Evolutionary conservation across 2,888 invertebrate species (phyloP), one percentile per base, ranked within the genome.

Genomic region (Coremacera marginata): DNA sequence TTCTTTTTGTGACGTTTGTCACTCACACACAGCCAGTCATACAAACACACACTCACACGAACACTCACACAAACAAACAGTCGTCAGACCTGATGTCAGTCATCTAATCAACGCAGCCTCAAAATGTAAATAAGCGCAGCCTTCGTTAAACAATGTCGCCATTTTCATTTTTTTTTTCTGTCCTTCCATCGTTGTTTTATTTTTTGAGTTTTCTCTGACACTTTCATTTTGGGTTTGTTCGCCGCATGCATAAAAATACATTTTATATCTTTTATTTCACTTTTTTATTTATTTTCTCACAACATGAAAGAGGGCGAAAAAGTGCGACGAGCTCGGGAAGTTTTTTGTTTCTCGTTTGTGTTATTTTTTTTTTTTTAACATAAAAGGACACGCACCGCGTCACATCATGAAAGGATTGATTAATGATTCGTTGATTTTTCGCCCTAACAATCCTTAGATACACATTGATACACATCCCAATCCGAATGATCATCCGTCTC

Each of bases 321-420:
- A 77, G 34, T 68, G 68, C 51, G 49, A 77, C 44, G 81, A 84
- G 82, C 84, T 80, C 84, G 9, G 75, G 80, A 80, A 74, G 72
- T 77, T 81, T 81, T 79, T 79, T 74, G 70, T 78, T 22, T 52
- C 77, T 77, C 62, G 57, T 78, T 19, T 65, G 67, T n/a, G 16
- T 27, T 79, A 82, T 81, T 77, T 78, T 75, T 77, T 81, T 81
- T 79, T 79, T 74, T 83, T 84, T 82, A 85, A 87, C 87, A 88
- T 86, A 86, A 88, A 88, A 86, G 88, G 87, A 87, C 87, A 88
- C 88, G 86, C 87, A 87, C 88, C 87, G 87, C 87, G 86, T 87
- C 88, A 87, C 87, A 88, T 87, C 87, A 86, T 86, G 88, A 88
- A 88, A 87, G 86, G 87, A 86, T 86, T 88, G 88, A 88, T 88